Evolutionary conservation across 92 coral and sea anemone genomes (phyloP), one percentile per base, ranked within the genome.

Genomic region (Phenganax stokvisi): DNA sequence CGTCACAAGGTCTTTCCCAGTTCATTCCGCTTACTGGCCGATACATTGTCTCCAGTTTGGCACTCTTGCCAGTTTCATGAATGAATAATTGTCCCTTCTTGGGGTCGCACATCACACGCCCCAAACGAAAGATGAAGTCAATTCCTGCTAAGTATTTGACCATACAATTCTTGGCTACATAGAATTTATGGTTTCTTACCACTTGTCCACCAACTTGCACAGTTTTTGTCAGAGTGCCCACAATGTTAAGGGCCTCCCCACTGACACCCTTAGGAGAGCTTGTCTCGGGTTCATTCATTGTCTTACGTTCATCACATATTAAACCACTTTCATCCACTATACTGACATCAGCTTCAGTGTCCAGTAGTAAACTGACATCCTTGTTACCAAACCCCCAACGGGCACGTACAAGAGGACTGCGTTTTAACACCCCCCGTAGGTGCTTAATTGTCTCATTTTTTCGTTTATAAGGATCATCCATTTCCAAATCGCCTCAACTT

Each of bases 81-180:
- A 57, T 76, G 29, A 3, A 76, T 31, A 76, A 51, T 30, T 76
- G 65, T 57, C 68, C 54, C 80, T 17, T 76, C 31, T 27, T 58
- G 10, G 81, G 81, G 55, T 77, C 71, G 59, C 81, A 77, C 9
- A 71, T 77, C 55, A 58, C 81, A 15, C 81, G 31, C 57, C 80
- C 81, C 72, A 77, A 47, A 8, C 71, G 72, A 28, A 25, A 77
- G 28, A 77, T 77, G 61, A 76, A 76, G 68, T 76, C 80, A 30
- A 76, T 76, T 10, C 80, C 80, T 76, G 80, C 80, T 13, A 77
- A 57, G 51, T 59, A 77, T 77, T 77, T 77, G 31, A 77, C 81
- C 13, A 77, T 55, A 44, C 72, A 77, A n/a, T 58, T 59, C 71
- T 16, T 60, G 64, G 59, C 81, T 51, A 77, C 81, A 77, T 12